Percentiles rank a stretch among this genome's conserved stretches.
phyloP scores from a whole-genome alignment of 2,888 invertebrate species.

The Leptopilina syphax region DNA sequence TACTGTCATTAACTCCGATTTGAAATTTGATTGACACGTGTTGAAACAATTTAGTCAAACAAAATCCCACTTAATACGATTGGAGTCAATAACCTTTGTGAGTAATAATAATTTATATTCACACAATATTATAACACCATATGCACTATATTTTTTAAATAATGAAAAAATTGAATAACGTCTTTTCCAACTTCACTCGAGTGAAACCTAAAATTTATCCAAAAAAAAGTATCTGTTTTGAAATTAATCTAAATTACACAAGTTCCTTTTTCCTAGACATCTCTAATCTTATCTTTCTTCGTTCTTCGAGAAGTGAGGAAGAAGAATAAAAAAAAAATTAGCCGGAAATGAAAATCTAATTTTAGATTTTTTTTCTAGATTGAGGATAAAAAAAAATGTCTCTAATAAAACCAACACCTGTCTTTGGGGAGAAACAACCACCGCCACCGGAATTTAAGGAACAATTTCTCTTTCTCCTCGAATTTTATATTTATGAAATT shows the following conservation, averaged over 20 bases:
- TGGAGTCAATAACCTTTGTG: slow-evolving; percentile 6
- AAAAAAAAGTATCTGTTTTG: background rate
- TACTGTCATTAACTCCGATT: slow-evolving; percentile 10
- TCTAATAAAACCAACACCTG: slow-evolving; percentile 16
- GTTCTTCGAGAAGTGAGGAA: background rate
- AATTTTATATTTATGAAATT: slow-evolving; percentile 81
- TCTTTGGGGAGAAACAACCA: slow-evolving; percentile 37
- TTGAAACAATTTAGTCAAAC: slow-evolving; percentile 25
- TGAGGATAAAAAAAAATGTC: slow-evolving; percentile 12
- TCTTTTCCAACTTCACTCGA: slow-evolving; percentile 2
- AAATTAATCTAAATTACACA: too few species aligned
- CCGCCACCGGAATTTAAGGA: slow-evolving; percentile 31
- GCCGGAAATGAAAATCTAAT: background rate
- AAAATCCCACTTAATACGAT: background rate
- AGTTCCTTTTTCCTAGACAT: background rate
- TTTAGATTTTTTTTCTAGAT: background rate
- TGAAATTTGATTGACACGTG: slow-evolving; percentile 18
- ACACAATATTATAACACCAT: too few species aligned
- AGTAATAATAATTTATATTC: too few species aligned
- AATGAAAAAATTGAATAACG: slow-evolving; percentile 9
- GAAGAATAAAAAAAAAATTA: background rate
- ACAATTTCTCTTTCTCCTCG: slow-evolving; percentile 79
- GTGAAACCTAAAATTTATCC: background rate
- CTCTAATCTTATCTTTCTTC: background rate
- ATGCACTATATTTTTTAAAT: background rate